These are phyloP conservation scores for Molothrus ater DNA, from an alignment of 2,797 vertebrate genomes.

Conservation along the genomic window DNA sequence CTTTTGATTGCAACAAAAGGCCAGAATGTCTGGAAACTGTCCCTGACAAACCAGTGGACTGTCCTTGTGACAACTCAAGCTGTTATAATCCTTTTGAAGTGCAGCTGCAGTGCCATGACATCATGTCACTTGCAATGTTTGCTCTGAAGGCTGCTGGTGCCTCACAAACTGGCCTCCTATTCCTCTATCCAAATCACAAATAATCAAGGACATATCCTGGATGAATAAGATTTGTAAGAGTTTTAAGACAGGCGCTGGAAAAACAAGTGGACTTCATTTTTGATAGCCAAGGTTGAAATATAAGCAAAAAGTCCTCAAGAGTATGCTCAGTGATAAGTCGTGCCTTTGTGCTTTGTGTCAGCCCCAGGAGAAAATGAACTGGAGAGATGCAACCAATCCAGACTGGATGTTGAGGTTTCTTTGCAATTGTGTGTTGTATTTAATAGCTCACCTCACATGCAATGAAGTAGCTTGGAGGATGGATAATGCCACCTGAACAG, in stretches of 20 bases:
- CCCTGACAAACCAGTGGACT: slow-evolving; percentile 42
- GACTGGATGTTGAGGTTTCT: not conserved
- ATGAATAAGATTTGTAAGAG: not conserved
- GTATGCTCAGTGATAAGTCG: not conserved
- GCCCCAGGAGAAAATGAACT: not conserved
- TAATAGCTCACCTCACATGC: not conserved
- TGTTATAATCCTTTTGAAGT: slow-evolving; percentile 65
- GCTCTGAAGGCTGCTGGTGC: slow-evolving; percentile 39
- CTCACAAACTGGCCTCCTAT: slow-evolving; percentile 28
- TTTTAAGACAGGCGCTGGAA: not conserved
- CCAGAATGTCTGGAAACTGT: slow-evolving; percentile 4
- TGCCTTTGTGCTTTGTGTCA: not conserved
- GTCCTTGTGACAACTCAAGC: slow-evolving; percentile 51
- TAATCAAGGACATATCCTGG: slow-evolving; percentile 40
- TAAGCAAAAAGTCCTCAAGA: not conserved
- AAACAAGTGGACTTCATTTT: not conserved
- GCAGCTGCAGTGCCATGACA: slow-evolving; percentile 8
- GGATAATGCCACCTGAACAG: not conserved
- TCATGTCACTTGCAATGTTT: slow-evolving; percentile 56
- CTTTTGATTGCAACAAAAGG: slow-evolving; percentile 11
- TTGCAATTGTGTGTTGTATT: not conserved
- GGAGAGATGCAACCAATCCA: not conserved
- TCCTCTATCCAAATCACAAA: slow-evolving; percentile 1
- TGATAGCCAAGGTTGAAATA: slow-evolving; percentile 26
- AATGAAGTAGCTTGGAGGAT: not conserved